Base-by-base conservation (phyloP, 2,797 vertebrate genomes). In the Clarias laeviceps region DNA sequence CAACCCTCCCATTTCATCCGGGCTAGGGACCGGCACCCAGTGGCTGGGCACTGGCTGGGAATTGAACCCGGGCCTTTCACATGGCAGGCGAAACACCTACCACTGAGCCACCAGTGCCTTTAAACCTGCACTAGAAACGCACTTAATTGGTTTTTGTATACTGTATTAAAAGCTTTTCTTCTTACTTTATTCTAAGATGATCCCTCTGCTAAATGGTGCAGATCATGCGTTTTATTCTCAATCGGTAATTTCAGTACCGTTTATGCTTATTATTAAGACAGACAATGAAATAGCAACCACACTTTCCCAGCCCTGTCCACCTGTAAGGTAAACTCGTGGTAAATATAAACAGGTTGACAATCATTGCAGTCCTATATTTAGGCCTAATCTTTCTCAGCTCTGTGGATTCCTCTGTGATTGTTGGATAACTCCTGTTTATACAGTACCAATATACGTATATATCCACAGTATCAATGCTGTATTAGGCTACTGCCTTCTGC, bases 401-500 rank as follows among this genome's bases (percentile, higher is more conserved):
- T 29, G 32, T 72, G 20, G 61, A 24, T 70, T 80, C 57, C 72
- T 1, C n/a, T 80, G 76, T 37, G 32, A 11, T 78, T 78, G 56
- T 15, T 78, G 29, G 20, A 27, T 27, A 56, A 22, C 20, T 73
- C 45, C n/a, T 56, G 77, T 84, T 45, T 59, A 62, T 18, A 83
- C 14, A 73, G 56, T 34, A 65, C 68, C 66, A 72, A 80, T 37
- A 57, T 64, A 84, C 56, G 54, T 34, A 78, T 34, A 72, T 24
- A 40, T 12, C 14, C 68, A 20, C 50, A 62, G 4, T 17, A 27
- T 27, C n/a, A n/a, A 37, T 18, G 62, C 34, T 69, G n/a, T 72
- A 61, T 61, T 70, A 54, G 50, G 50, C 50, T 54, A 50, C 34
- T 59, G 50, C 50, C 14, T 83, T 82, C 45, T 34, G 18, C 22